A percentile compares a stretch with the other conserved stretches of the same genome.
Conservation (phyloP, 2,797 vertebrate genomes). For the Carapus acus region DNA sequence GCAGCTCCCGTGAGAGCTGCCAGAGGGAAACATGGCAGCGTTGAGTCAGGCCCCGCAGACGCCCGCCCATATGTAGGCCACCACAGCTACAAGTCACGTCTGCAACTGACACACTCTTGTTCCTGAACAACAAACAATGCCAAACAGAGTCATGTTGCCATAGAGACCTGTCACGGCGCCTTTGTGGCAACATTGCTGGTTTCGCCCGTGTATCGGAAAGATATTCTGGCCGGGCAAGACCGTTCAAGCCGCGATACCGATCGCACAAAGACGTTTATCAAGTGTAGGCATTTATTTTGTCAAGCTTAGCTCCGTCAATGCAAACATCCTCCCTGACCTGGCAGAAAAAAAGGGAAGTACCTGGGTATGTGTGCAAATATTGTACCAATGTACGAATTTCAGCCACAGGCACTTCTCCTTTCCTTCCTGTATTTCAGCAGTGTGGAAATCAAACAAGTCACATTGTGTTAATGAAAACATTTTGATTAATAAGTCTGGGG, state of each 20-base stretch:
- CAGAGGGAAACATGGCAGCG: not conserved
- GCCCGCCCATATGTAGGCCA: slow-evolving; percentile 32
- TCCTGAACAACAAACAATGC: slow-evolving; percentile 58
- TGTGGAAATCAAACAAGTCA: too few relatives aligned
- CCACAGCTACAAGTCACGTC: slow-evolving; percentile 39
- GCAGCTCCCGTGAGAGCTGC: not conserved
- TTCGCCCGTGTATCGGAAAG: slow-evolving; percentile 37
- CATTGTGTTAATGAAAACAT: too few relatives aligned
- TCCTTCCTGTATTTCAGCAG: too few relatives aligned
- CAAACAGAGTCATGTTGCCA: slow-evolving; percentile 62
- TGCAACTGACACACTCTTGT: slow-evolving; percentile 58
- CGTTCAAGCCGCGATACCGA: slow-evolving; percentile 30
- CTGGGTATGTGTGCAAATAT: too few relatives aligned
- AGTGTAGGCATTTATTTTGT: too few relatives aligned
- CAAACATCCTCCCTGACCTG: too few relatives aligned
- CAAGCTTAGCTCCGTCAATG: too few relatives aligned
- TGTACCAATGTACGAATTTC: too few relatives aligned
- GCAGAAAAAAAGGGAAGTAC: too few relatives aligned
- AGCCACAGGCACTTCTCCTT: too few relatives aligned
- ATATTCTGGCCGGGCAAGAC: slow-evolving; percentile 45
- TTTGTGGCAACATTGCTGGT: slow-evolving; percentile 47
- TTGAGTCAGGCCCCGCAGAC: slow-evolving; percentile 40
- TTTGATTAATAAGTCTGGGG: too few relatives aligned
- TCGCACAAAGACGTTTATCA: slow-evolving; percentile 13
- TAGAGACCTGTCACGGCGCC: slow-evolving; percentile 49